Evolutionary conservation across 2,113 vertebrate genomes (phyloP).

Genomic region (Trinectes maculatus): DNA sequence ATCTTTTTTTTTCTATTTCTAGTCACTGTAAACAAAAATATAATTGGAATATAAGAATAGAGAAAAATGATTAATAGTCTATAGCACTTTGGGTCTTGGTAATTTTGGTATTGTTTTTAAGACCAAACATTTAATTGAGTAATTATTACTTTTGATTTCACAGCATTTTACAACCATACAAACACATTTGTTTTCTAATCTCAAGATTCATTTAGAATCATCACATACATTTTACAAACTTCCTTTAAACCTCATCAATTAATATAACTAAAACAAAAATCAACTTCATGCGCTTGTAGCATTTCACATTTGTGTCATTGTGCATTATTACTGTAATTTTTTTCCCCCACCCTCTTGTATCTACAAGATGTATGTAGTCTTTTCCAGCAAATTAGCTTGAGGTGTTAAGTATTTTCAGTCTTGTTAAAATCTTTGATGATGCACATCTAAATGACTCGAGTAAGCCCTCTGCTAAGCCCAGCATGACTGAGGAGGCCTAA

Average conservation of each 20-base stretch:
- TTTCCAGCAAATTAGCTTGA: slow-evolving; percentile 34
- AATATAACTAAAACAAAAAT: background rate
- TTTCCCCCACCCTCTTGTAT: background rate
- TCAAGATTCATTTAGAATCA: background rate
- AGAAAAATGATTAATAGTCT: background rate
- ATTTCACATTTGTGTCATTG: slow-evolving; percentile 2
- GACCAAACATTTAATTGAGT: background rate
- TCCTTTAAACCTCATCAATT: background rate
- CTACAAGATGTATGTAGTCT: slow-evolving; percentile 20
- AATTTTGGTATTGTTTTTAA: no score
- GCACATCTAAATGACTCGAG: slow-evolving; percentile 42
- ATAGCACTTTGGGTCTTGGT: background rate
- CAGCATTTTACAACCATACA: background rate
- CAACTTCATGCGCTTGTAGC: background rate
- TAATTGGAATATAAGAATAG: no score
- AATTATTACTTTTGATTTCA: background rate
- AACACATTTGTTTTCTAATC: background rate
- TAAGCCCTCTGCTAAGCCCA: slow-evolving; percentile 55
- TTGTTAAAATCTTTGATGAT: slow-evolving; percentile 58
- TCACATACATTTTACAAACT: no score
- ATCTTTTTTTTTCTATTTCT: no score
- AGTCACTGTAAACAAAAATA: no score
- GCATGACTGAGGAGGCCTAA: slow-evolving; percentile 52
- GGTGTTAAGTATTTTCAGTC: slow-evolving; percentile 40
- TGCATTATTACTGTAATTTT: background rate